Evolutionary conservation across 92 coral and sea anemone genomes (phyloP).

Genomic region (Epizoanthus ramosus): DNA sequence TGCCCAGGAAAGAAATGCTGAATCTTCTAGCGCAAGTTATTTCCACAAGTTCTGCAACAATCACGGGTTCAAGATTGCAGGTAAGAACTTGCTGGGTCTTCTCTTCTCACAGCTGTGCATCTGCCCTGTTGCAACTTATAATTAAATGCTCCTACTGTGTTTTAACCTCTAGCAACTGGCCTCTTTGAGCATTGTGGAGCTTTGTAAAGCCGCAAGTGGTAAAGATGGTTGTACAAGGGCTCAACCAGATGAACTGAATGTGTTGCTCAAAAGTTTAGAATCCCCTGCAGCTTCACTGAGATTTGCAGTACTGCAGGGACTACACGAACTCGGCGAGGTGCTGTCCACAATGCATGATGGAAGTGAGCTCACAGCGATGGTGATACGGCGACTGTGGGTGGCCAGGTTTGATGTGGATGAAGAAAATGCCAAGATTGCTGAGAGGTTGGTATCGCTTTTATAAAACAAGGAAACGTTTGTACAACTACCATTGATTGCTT

Average conservation of each 20-base stretch:
- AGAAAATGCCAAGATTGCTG: slow-evolving; percentile 83
- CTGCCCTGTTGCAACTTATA: background rate
- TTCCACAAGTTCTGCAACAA: slow-evolving; percentile 77
- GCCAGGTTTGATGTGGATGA: slow-evolving; percentile 90
- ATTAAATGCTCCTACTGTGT: background rate
- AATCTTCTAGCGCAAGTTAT: slow-evolving; percentile 74
- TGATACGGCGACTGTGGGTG: slow-evolving; percentile 77
- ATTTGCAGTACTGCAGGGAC: slow-evolving; percentile 84
- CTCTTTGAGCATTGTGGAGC: slow-evolving; percentile 80
- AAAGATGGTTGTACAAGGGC: slow-evolving; percentile 85
- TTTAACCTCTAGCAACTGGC: slow-evolving; percentile 79
- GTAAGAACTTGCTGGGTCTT: slow-evolving; percentile 40
- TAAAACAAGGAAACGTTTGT: too few relatives aligned
- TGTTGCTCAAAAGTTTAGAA: slow-evolving; percentile 73
- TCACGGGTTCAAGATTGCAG: slow-evolving; percentile 87
- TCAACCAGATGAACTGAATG: slow-evolving; percentile 75
- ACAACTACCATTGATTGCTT: too few relatives aligned
- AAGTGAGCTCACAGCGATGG: slow-evolving; percentile 60
- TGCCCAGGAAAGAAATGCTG: slow-evolving; percentile 89
- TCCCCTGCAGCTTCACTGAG: slow-evolving; percentile 82
- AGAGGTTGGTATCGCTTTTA: slow-evolving; percentile 55
- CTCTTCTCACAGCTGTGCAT: background rate
- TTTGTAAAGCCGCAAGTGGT: slow-evolving; percentile 89
- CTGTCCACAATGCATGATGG: slow-evolving; percentile 74
- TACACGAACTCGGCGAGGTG: slow-evolving; percentile 61